These are phyloP conservation scores for Gadopsis marmoratus DNA, from an alignment of 2,797 vertebrate genomes.

Conservation along the genomic window DNA sequence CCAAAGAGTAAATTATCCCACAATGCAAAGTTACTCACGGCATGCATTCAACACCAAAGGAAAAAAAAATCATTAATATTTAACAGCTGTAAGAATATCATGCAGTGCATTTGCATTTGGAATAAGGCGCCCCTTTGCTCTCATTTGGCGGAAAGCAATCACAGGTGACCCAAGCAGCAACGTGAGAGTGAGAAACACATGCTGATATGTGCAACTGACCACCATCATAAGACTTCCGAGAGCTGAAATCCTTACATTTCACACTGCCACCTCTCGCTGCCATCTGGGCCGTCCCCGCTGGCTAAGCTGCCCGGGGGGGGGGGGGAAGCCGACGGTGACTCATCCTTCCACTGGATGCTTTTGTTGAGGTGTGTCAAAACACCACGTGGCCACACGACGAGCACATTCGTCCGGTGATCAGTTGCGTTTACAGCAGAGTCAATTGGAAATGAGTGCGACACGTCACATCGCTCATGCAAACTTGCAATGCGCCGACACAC, in stretches of 20 bases:
- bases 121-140: neutral
- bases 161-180: constrained; percentile 3
- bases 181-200: neutral
- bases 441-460: constrained; percentile 3
- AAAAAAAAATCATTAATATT: neutral
- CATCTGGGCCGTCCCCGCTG: constrained; percentile 25
- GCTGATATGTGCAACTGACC: neutral
- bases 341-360: constrained; percentile 15
- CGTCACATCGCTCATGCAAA: constrained; percentile 8
- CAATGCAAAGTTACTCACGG: neutral
- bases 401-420: constrained; percentile 29
- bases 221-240: neutral
- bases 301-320: neutral
- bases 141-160: constrained; percentile 11
- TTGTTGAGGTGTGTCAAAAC: constrained; percentile 1
- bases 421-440: neutral
- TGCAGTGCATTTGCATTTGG: neutral
- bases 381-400: neutral
- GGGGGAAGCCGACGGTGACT: constrained; percentile 2
- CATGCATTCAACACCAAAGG: neutral
- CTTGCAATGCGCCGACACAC: constrained; percentile 11
- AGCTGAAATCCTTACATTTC: constrained; percentile 1
- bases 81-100: neutral
- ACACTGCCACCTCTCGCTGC: constrained; percentile 14
- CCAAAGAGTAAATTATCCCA: neutral